Percentiles rank a stretch among this genome's conserved stretches.
These are phyloP conservation scores for Malthinus flaveolus DNA, from an alignment of 2,888 invertebrate genomes.

Conservation along the genomic window DNA sequence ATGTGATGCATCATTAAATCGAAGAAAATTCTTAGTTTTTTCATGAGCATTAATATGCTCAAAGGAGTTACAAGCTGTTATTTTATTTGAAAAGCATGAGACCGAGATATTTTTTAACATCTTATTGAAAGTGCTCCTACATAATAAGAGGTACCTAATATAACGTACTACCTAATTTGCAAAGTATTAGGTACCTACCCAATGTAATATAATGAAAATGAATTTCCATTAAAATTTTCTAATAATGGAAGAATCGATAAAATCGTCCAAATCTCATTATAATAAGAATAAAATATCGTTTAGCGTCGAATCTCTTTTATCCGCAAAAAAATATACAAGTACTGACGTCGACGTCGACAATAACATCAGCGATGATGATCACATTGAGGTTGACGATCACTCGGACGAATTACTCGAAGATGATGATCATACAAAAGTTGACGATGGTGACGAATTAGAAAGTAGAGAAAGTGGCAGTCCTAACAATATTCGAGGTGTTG, in stretches of 20 bases:
- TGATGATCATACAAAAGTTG: conserved; percentile 40
- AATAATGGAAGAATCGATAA: conserved; percentile 45
- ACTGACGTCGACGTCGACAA: conserved; percentile 29
- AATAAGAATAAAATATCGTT: conserved; percentile 74
- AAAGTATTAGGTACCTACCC: not conserved
- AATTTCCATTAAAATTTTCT: too few species aligned
- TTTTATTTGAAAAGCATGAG: not conserved
- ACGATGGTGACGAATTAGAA: conserved; percentile 52
- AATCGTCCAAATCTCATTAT: conserved; percentile 49
- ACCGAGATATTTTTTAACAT: not conserved
- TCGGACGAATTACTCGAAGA: conserved; percentile 50
- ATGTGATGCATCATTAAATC: conserved; percentile 17
- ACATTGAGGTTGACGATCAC: conserved; percentile 55
- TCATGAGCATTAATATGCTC: too few species aligned
- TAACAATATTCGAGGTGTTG: conserved; percentile 62
- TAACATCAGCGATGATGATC: conserved; percentile 36
- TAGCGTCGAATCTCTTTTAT: conserved; percentile 70
- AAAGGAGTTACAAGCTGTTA: not conserved
- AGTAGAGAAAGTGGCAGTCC: conserved; percentile 55
- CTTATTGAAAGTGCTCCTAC: too few species aligned
- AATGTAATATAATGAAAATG: not conserved
- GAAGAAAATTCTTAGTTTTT: conserved; percentile 1
- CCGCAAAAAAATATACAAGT: conserved; percentile 39
- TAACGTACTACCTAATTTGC: not conserved
- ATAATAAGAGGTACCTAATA: too few species aligned